phyloP scores from a whole-genome alignment of 2,113 vertebrate genomes.

The Ivindomyrus marchei region DNA sequence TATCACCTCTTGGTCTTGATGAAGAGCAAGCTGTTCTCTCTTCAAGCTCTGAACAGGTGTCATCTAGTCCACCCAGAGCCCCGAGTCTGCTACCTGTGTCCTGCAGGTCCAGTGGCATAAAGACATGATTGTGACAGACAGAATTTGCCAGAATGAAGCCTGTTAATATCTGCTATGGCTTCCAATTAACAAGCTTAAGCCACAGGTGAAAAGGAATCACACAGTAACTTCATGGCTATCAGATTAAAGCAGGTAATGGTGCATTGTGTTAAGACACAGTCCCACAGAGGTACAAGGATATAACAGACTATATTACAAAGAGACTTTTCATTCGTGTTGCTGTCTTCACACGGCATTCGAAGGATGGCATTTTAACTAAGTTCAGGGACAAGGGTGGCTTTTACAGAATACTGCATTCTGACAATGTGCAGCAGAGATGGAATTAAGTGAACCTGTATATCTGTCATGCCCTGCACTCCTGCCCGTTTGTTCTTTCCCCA shows the following conservation, averaged over 20 bases:
- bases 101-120: background rate
- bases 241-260: background rate
- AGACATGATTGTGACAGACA: background rate
- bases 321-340: background rate
- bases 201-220: background rate
- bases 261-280: background rate
- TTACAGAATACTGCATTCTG: background rate
- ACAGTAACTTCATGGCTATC: background rate
- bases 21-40: background rate
- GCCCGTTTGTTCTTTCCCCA: too few species aligned
- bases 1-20: background rate
- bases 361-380: background rate
- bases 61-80: background rate
- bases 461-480: too few species aligned
- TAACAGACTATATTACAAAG: background rate
- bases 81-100: background rate
- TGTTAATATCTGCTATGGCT: background rate
- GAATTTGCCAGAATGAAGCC: background rate
- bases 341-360: background rate
- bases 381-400: background rate
- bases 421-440: background rate
- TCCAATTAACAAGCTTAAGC: background rate
- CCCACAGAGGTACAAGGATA: background rate
- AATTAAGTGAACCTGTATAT: background rate
- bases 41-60: background rate